Evolutionary conservation across 2,113 vertebrate genomes (phyloP), one percentile per base, ranked within the genome.

Genomic region (Miniopterus natalensis): DNA sequence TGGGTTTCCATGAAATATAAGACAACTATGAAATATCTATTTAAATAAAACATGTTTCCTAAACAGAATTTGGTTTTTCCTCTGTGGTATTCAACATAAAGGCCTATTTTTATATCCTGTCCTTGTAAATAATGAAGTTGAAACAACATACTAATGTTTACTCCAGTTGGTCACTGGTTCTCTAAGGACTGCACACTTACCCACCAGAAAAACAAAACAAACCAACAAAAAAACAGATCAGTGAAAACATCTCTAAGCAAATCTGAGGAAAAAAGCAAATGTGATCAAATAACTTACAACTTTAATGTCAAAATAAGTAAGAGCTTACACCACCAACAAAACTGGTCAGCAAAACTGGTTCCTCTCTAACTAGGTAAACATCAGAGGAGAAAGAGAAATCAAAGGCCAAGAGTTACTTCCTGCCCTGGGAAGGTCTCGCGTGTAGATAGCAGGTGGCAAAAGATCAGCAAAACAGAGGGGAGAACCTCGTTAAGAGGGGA

Each of bases 281-380:
- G 18, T 36, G 53, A 75, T 90, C 42, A 90, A 42, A 70, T 49
- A 84, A 66, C 10, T 0, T 71, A 90, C 0, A 6, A 25, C 9
- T 80, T 53, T 59, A n/a, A 49, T 53, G 7, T 85, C n/a, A 70
- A 90, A 94, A 94, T 8, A 86, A 21, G 45, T 74, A 63, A 93
- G 27, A 91, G 59, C 17, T 57, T 31, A 77, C 0, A 74, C 1
- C 1, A 87, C 40, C 21, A 75, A 31, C 42, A 71, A 96, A 96
- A 91, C n/a, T 45, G 95, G 47, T 1, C 13, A 61, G 15, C 6
- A 36, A 36, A 36, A 36, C 6, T 81, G 2, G 27, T n/a, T 96
- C 49, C 29, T 96, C 25, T 87, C 11, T 55, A 93, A 89, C 94
- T 81, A 14, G 42, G n/a, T 31, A 90, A 97, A 93, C 13, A 93